A percentile compares a stretch with the other conserved stretches of the same genome.
Evolutionary conservation across 2,888 invertebrate species (phyloP).

Genomic region (Rhagium mordax): DNA sequence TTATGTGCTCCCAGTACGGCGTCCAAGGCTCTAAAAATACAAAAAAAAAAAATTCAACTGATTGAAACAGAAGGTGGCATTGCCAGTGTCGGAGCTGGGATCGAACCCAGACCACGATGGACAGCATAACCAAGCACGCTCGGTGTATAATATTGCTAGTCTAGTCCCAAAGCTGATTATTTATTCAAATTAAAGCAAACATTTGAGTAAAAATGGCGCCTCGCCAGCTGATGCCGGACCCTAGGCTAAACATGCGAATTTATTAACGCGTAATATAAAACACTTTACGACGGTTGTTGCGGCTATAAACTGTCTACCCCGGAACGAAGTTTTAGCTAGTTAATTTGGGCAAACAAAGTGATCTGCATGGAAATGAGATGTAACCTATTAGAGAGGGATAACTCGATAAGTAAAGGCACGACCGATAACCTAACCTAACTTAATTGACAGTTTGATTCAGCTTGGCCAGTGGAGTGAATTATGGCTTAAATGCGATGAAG

Average conservation of each 20-base stretch:
- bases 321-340: background rate
- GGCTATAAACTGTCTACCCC: background rate
- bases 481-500: too few species aligned
- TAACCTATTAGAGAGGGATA: slow-evolving; percentile 7
- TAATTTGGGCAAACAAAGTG: slow-evolving; percentile 5
- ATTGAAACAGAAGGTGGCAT: too few species aligned
- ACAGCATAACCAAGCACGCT: too few species aligned
- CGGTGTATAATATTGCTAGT: too few species aligned
- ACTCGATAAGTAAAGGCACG: background rate
- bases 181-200: background rate
- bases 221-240: background rate
- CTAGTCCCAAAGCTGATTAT: background rate
- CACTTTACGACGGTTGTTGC: background rate
- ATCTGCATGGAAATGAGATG: slow-evolving; percentile 6
- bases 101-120: too few species aligned
- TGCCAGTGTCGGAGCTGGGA: too few species aligned
- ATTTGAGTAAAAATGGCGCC: background rate
- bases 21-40: slow-evolving; percentile 53
- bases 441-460: background rate
- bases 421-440: slow-evolving; percentile 1
- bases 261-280: background rate
- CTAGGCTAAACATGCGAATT: background rate
- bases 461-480: background rate
- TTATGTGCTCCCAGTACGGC: slow-evolving; percentile 82
- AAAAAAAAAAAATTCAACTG: too few species aligned